Conservation (phyloP, 2,797 vertebrate species). For the Galago senegalensis region DNA sequence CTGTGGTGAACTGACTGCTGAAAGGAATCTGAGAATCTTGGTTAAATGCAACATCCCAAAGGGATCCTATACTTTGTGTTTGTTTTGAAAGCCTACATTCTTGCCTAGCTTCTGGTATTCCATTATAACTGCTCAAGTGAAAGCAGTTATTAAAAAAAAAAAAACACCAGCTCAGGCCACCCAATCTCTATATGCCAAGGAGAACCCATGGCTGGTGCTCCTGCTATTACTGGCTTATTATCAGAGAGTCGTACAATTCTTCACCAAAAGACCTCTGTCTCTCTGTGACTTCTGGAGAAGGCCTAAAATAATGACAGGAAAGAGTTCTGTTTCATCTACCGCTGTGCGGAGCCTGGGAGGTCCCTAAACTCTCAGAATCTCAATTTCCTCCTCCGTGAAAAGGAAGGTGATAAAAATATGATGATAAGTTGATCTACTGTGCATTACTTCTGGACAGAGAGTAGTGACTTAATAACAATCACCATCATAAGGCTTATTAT, state of each 20-base stretch:
- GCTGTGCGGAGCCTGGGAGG: neutral
- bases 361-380: slow-evolving; percentile 3
- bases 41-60: slow-evolving; percentile 13
- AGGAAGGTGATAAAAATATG: neutral
- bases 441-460: neutral
- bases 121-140: neutral
- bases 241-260: neutral
- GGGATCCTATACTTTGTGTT: neutral
- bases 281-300: neutral
- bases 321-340: neutral
- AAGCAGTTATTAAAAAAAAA: neutral
- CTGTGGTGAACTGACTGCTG: neutral
- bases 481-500: neutral
- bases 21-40: neutral
- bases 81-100: neutral
- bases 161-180: neutral
- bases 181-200: neutral
- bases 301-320: neutral
- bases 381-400: neutral
- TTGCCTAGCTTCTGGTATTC: neutral
- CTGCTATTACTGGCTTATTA: neutral
- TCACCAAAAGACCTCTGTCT: neutral
- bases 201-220: neutral
- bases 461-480: neutral
- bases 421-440: neutral